Evolutionary conservation across 1,140 invertebrate species (phyloP).

Genomic region (Bombus haemorrhoidalis): DNA sequence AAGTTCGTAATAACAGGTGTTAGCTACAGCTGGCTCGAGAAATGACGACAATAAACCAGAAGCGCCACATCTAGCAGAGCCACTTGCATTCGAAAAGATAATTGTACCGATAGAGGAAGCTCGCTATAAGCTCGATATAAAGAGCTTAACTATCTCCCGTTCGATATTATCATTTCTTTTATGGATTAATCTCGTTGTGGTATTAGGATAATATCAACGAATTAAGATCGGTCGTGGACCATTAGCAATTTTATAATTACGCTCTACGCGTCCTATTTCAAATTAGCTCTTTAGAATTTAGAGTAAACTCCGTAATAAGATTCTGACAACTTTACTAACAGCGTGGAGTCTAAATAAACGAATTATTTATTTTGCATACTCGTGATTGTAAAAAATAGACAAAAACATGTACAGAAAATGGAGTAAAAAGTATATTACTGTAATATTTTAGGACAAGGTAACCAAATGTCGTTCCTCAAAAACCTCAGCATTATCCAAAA

Average conservation of each 20-base stretch:
- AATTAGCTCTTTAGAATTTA: background rate
- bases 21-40: background rate
- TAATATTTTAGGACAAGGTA: no score
- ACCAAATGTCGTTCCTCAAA: rapidly evolving
- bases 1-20: slow-evolving; percentile 6
- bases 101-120: background rate
- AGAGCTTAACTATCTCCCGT: background rate
- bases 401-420: no score
- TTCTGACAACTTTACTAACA: background rate
- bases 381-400: no score
- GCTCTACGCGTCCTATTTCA: background rate
- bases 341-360: no score
- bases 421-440: no score
- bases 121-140: background rate
- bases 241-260: background rate
- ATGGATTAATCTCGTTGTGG: background rate
- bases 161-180: background rate
- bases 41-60: slow-evolving; percentile 2
- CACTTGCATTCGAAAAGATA: background rate
- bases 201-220: background rate
- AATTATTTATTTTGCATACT: background rate
- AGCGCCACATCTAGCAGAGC: background rate
- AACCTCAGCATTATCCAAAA: no score
- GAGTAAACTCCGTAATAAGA: background rate
- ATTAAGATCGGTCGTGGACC: background rate